Evolutionary conservation across 2,113 vertebrate species (phyloP).

Genomic region (Oncorhynchus kisutch): DNA sequence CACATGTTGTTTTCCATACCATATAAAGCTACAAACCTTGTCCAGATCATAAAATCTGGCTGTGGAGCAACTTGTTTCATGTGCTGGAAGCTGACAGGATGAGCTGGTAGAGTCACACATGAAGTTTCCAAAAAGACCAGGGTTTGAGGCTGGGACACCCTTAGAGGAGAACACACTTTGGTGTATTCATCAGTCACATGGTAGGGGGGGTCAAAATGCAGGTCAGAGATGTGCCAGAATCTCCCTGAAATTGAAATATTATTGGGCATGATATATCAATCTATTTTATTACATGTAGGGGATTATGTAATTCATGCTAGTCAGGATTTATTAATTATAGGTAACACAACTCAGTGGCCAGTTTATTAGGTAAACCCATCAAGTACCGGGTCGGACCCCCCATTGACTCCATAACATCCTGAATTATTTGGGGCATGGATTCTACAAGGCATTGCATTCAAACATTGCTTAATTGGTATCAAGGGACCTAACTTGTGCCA

Average conservation of each 20-base stretch:
- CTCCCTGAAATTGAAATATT: conserved; percentile 74
- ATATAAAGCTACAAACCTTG: conserved; percentile 79
- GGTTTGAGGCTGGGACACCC: conserved; percentile 79
- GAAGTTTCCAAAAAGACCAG: conserved; percentile 88
- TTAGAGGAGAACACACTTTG: conserved; percentile 93
- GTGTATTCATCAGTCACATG: conserved; percentile 81
- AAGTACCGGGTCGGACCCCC: no score
- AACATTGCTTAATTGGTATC: no score
- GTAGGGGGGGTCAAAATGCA: conserved; percentile 94
- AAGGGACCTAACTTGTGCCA: no score
- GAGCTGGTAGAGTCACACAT: conserved; percentile 92
- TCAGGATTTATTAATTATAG: no score
- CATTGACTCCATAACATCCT: no score
- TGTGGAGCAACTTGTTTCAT: conserved; percentile 78
- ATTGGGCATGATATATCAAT: neutral
- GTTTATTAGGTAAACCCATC: no score
- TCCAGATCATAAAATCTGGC: conserved; percentile 94
- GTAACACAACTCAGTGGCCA: no score
- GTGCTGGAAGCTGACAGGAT: conserved; percentile 87
- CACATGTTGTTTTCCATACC: no score
- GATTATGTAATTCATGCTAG: no score
- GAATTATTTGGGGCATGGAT: no score
- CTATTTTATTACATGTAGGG: no score
- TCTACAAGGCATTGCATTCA: no score
- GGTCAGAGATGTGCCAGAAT: conserved; percentile 96